Base-by-base conservation (phyloP, 2,113 vertebrate genomes). In the Columba livia region DNA sequence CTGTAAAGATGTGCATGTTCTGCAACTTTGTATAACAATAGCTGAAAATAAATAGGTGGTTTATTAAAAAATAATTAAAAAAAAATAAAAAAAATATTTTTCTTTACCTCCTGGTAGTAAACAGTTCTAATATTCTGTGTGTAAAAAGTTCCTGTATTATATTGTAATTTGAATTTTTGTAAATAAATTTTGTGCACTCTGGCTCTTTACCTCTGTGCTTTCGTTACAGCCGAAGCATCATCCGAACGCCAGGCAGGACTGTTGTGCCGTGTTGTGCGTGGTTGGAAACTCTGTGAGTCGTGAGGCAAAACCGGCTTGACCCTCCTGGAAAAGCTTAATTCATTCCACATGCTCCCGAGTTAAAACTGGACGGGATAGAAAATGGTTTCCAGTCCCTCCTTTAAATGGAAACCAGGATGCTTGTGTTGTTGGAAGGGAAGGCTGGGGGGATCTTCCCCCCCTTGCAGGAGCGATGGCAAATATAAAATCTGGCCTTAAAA, bases 81-180 rank as follows among this genome's bases (percentile, higher is more conserved):
- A 53, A 24, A n/a, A n/a, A n/a, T n/a, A n/a, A n/a, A 25, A 56
- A 77, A 82, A 90, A 89, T 96, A 95, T 97, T 98, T 97, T 98
- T 97, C 96, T 97, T 98, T 97, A 97, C 94, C 84, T 97, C 96
- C 95, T 72, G 89, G 94, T 97, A 98, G 97, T 90, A 95, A 97
- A 95, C 91, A 10, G 48, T 91, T 97, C 94, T 92, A 94, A 93
- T 94, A 93, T 92, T 93, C 98, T 85, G 96, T 98, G 97, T 98
- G 97, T 98, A 98, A 93, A 98, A 97, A 97, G 97, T 97, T 91
- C 72, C 87, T 98, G 98, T 98, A 98, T 96, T 90, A 98, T 98
- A 98, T 94, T 97, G 97, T 98, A 98, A 97, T 97, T 98, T 97
- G 94, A 74, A 96, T 97, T 98, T 95, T 97, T 98, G 98, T 98